Percentiles rank a stretch among this genome's conserved stretches.
phyloP scores from a whole-genome alignment of 2,888 invertebrate genomes.

The Dione juno region DNA sequence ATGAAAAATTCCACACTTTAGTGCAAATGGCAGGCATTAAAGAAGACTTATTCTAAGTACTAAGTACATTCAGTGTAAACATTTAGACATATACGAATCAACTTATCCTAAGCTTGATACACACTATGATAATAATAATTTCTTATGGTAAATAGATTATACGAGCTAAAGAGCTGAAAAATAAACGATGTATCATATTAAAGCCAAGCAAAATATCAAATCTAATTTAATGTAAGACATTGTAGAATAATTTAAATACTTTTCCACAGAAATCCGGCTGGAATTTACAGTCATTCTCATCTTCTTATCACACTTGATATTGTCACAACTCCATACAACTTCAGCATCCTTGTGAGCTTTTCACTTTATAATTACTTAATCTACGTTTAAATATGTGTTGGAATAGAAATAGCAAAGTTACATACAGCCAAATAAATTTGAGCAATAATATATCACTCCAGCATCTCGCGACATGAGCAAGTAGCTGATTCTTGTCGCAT shows the following conservation, averaged over 20 bases:
- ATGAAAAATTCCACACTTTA: background rate
- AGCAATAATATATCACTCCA: conserved; percentile 5
- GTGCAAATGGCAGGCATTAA: conserved; percentile 2
- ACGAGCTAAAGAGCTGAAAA: conserved; percentile 9
- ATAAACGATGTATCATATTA: conserved; percentile 22
- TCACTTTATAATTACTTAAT: conserved; percentile 13
- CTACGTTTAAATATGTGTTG: conserved; percentile 10
- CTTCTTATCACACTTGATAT: conserved; percentile 32
- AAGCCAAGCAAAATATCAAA: conserved; percentile 13
- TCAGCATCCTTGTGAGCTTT: background rate
- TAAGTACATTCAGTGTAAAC: conserved; percentile 10
- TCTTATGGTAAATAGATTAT: conserved; percentile 1
- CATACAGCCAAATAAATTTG: conserved; percentile 25
- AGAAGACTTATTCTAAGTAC: conserved; percentile 2
- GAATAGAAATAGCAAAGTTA: conserved; percentile 11
- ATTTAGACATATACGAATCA: background rate
- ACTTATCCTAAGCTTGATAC: conserved; percentile 9
- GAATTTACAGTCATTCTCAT: conserved; percentile 8
- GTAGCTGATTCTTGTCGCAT: background rate
- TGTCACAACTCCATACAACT: conserved; percentile 30
- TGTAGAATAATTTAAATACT: background rate
- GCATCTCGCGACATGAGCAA: background rate
- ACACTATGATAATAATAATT: background rate
- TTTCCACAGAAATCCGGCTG: background rate
- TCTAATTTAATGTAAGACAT: conserved; percentile 10